These are phyloP conservation scores for Aplochiton taeniatus DNA, from an alignment of 2,797 vertebrate genomes.

Conservation along the genomic window DNA sequence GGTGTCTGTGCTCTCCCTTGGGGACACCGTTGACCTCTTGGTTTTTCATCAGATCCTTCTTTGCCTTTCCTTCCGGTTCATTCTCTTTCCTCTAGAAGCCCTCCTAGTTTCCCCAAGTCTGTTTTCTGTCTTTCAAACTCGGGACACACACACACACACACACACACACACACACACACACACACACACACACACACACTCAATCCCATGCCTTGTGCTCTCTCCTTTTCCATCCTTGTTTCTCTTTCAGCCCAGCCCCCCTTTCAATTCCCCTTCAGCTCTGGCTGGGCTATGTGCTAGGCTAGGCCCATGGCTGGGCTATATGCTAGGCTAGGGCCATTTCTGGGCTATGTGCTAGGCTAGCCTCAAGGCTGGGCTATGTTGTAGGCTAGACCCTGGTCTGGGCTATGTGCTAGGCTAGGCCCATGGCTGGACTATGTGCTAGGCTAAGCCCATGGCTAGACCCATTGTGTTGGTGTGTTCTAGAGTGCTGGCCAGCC, in stretches of 20 bases:
- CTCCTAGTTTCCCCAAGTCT: too few relatives aligned
- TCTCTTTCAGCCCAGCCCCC: not conserved
- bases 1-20: too few relatives aligned
- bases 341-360: too few relatives aligned
- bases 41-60: too few relatives aligned
- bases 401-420: constrained; percentile 41
- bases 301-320: constrained; percentile 56
- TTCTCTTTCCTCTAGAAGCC: too few relatives aligned
- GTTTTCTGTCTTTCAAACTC: too few relatives aligned
- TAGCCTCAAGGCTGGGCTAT: too few relatives aligned
- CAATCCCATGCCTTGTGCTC: constrained; percentile 1
- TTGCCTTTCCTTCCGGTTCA: too few relatives aligned
- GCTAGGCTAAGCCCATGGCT: too few relatives aligned
- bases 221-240: not conserved
- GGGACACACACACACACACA: not conserved
- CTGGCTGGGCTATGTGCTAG: constrained; percentile 24
- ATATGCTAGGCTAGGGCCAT: too few relatives aligned
- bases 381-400: too few relatives aligned
- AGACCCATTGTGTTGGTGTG: constrained; percentile 49
- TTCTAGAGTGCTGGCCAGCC: constrained; percentile 35
- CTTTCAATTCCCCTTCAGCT: constrained; percentile 2
- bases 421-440: constrained; percentile 54
- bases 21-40: too few relatives aligned
- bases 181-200: not conserved
- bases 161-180: not conserved